Evolutionary conservation across 2,797 vertebrate genomes (phyloP).

Genomic region (Ceryle rudis): DNA sequence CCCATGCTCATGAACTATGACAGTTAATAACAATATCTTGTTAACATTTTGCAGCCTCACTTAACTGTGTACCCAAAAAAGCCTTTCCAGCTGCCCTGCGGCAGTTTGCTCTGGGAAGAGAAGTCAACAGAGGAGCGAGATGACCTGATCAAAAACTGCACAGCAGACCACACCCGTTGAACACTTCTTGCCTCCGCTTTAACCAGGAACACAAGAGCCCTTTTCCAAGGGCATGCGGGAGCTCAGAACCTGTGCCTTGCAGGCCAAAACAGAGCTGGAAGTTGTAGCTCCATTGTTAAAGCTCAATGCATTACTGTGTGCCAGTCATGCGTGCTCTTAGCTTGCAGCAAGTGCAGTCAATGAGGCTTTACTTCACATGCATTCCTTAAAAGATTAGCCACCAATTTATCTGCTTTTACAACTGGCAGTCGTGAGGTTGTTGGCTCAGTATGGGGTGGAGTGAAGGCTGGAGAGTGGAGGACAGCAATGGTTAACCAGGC

Average conservation of each 20-base stretch:
- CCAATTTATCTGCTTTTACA: not conserved
- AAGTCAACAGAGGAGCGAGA: not conserved
- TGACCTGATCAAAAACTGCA: not conserved
- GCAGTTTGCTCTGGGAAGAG: not conserved
- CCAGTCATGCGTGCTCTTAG: not conserved
- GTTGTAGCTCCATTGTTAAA: not conserved
- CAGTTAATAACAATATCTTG: no score
- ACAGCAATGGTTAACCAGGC: not conserved
- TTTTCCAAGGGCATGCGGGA: not conserved
- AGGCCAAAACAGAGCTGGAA: not conserved
- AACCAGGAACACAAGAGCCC: not conserved
- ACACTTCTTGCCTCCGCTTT: not conserved
- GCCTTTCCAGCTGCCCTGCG: not conserved
- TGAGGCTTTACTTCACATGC: not conserved
- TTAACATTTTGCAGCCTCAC: not conserved
- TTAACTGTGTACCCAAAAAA: not conserved
- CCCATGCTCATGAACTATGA: fast-evolving
- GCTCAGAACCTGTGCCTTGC: not conserved
- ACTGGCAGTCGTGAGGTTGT: not conserved
- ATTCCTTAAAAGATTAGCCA: not conserved
- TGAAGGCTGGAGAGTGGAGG: not conserved
- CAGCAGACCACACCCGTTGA: not conserved
- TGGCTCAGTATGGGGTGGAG: not conserved
- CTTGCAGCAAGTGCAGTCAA: not conserved
- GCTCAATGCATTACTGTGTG: not conserved